phyloP scores from a whole-genome alignment of 2,888 invertebrate genomes.

The Apantesis nais region DNA sequence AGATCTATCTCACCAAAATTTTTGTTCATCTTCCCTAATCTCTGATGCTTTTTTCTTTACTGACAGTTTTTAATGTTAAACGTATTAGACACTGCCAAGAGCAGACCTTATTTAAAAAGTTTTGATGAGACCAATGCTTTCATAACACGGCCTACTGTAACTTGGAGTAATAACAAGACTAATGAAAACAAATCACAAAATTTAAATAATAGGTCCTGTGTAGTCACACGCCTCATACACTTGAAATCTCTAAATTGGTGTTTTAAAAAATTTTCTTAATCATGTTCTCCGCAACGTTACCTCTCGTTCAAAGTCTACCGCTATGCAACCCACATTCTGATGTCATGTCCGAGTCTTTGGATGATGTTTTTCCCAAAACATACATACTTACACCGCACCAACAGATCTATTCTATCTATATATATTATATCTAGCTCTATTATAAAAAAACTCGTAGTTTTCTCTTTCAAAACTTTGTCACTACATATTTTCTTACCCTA shows the following conservation, averaged over 20 bases:
- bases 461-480: not conserved
- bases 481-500: not conserved
- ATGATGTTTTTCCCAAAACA: too few species aligned
- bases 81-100: not conserved
- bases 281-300: not conserved
- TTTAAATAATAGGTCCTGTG: not conserved
- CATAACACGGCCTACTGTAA: too few species aligned
- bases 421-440: too few species aligned
- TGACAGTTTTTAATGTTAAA: not conserved
- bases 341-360: not conserved
- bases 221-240: not conserved
- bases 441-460: not conserved
- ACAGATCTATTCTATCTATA: too few species aligned
- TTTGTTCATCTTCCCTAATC: not conserved
- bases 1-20: too few species aligned
- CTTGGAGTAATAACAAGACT: not conserved
- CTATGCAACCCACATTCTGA: not conserved
- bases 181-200: not conserved
- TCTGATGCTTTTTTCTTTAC: not conserved
- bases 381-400: too few species aligned
- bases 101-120: not conserved
- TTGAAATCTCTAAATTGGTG: not conserved
- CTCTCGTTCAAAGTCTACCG: not conserved
- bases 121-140: not conserved
- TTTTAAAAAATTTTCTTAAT: not conserved